Conservation (phyloP, 2,797 vertebrate species). For the Syngnathus rostellatus region DNA sequence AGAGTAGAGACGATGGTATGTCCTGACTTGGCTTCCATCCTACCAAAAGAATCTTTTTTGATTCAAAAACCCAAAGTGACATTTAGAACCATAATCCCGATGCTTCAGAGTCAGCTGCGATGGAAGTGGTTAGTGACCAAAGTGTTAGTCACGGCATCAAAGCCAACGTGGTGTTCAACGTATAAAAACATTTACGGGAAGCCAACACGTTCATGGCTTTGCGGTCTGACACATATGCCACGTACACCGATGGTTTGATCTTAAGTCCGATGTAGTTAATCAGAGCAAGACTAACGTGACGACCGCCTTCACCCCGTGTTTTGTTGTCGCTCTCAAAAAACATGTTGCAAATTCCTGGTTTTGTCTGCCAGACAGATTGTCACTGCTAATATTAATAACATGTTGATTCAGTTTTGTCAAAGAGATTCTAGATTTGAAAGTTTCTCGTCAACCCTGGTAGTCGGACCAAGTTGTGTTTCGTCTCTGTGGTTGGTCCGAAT, state of each 20-base stretch:
- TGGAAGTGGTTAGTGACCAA: constrained; percentile 55
- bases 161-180: constrained; percentile 39
- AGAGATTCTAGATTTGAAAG: neutral
- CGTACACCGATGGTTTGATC: constrained; percentile 13
- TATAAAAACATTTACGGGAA: constrained; percentile 54
- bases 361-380: neutral
- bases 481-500: neutral
- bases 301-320: neutral
- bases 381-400: neutral
- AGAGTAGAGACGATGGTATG: too few relatives aligned
- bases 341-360: neutral
- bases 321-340: neutral
- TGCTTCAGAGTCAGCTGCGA: constrained; percentile 25
- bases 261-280: constrained; percentile 26
- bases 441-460: neutral
- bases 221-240: constrained; percentile 9
- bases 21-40: too few relatives aligned
- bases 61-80: constrained; percentile 39
- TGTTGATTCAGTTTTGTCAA: neutral
- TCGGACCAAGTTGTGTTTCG: neutral
- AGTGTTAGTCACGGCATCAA: constrained; percentile 58
- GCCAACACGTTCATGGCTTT: constrained; percentile 34
- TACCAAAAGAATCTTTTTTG: neutral
- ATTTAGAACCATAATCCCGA: constrained; percentile 24
- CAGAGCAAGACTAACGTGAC: neutral